Evolutionary conservation across 2,113 vertebrate species (phyloP).

Genomic region (Fulica atra): DNA sequence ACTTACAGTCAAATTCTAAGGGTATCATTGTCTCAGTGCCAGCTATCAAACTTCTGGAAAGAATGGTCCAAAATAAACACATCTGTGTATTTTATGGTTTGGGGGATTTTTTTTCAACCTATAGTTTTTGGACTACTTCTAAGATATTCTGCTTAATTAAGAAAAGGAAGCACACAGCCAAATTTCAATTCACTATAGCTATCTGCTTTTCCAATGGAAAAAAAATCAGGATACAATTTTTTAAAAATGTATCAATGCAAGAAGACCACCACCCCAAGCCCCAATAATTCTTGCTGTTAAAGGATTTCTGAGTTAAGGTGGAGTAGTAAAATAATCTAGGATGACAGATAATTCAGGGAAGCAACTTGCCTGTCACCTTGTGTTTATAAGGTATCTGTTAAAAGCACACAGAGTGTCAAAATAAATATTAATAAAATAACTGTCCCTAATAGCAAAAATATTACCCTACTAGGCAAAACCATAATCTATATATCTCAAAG

Average conservation of each 20-base stretch:
- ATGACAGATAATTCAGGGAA: background rate
- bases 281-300: background rate
- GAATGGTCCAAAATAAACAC: background rate
- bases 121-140: background rate
- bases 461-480: background rate
- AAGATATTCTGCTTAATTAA: background rate
- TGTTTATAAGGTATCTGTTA: background rate
- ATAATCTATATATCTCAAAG: background rate
- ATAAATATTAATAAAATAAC: background rate
- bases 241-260: too few species aligned
- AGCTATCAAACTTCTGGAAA: background rate
- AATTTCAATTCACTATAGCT: background rate
- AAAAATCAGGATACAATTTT: background rate
- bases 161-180: background rate
- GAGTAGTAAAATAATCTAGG: background rate
- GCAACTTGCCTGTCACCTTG: background rate
- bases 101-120: background rate
- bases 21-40: background rate
- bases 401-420: background rate
- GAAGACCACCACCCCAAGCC: too few species aligned
- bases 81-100: background rate
- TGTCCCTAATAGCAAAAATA: background rate
- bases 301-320: background rate
- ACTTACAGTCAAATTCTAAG: background rate
- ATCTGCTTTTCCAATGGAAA: background rate